Evolutionary conservation across 2,888 invertebrate genomes (phyloP), one percentile per base, ranked within the genome.

Genomic region (Microplitis manilae): DNA sequence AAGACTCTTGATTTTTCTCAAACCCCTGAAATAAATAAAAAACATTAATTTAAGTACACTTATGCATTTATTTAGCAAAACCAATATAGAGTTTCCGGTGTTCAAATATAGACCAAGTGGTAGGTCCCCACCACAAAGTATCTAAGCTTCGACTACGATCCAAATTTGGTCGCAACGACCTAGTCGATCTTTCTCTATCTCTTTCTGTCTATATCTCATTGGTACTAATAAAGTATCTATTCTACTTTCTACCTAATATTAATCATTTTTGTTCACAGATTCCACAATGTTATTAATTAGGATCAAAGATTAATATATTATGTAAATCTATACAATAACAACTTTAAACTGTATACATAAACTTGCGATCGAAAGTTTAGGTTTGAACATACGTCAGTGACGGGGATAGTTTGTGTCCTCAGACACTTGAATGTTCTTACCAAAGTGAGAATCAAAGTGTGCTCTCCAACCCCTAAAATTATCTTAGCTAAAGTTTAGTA

Each of bases 81-180:
- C 78, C 69, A 81, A 86, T 87, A 81, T 87, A 87, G 85, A 86
- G 84, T 88, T 87, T 88, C 88, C 86, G 86, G 82, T 82, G 84
- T 83, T 86, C 87, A 85, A 88, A 90, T 90, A 90, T 90, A 90
- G 90, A 86, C 83, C 80, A 82, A 80, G 83, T 70, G 41, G 40
- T 50, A 65, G 50, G 90, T 90, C 90, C 90, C 90, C 90, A 86
- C 81, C 88, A 83, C 86, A 83, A 68, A 61, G 78, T 74, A 74
- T 70, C 67, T 73, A 90, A 89, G 90, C 87, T 73, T 80, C 83
- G 81, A 81, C 80, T 84, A 84, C 88, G 85, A 87, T 88, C 93
- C 93, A 92, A 93, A 93, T 93, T 93, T 93, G 93, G 93, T 87
- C 85, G 84, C 88, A 84, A 85, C 91, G 88, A 89, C 90, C 88